A percentile compares a stretch with the other conserved stretches of the same genome.
phyloP scores from a whole-genome alignment of 1,140 invertebrate species.

The Scaptomyza hsui region DNA sequence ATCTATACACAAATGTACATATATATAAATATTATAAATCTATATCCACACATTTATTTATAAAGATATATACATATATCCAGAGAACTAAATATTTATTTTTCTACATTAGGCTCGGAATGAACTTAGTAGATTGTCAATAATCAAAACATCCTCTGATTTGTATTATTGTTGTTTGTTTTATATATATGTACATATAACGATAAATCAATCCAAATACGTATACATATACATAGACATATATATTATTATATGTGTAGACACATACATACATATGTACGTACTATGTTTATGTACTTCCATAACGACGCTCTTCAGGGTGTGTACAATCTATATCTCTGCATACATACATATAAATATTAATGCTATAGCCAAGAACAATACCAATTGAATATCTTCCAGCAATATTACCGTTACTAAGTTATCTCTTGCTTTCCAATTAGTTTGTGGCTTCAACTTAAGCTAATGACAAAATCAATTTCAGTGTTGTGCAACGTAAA shows the following conservation, averaged over 20 bases:
- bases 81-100: conserved; percentile 16
- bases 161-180: background rate
- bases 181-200: background rate
- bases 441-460: too few species aligned
- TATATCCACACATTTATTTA: background rate
- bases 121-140: conserved; percentile 11
- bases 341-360: background rate
- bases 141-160: conserved; percentile 20
- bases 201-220: conserved; percentile 9
- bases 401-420: background rate
- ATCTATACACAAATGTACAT: background rate
- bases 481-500: conserved; percentile 16
- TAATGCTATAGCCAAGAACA: conserved; percentile 1
- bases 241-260: conserved; percentile 35
- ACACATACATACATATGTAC: background rate
- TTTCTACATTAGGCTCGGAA: conserved; percentile 28
- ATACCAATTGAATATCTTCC: background rate
- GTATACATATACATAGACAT: conserved; percentile 13
- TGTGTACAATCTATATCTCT: conserved; percentile 6
- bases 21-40: background rate
- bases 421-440: background rate
- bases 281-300: conserved; percentile 16
- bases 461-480: background rate
- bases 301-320: conserved; percentile 31
- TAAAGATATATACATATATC: background rate